Evolutionary conservation across 2,113 vertebrate genomes (phyloP), one percentile per base, ranked within the genome.

Genomic region (Lampris incognitus): DNA sequence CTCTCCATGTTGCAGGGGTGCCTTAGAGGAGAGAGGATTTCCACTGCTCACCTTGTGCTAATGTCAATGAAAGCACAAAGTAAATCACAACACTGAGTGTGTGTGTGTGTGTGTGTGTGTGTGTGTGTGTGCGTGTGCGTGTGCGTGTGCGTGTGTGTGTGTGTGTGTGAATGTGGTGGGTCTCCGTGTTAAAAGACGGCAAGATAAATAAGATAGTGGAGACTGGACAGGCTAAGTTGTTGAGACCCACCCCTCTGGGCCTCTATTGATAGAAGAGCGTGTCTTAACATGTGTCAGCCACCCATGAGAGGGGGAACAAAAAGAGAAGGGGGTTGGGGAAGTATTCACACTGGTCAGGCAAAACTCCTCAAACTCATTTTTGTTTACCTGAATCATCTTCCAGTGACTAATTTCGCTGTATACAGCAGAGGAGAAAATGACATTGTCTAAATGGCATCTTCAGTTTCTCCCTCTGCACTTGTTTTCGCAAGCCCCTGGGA

Each of bases 211-310:
- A 76, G 42, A 42, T 46, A 66, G 64, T 73, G 69, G 72, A 84
- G 72, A 78, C 63, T 57, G 58, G 76, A 75, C 59, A 59, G 51
- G 50, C 65, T 67, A 74, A 71, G 83, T 64, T 83, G 72, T 63
- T 66, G 5, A 72, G 70, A 60, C n/a, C 60, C 10, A 72, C 79
- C 84, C 89, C 85, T 84, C 61, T 88, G 91, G 88, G 86, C 87
- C 91, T 85, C 90, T 85, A 58, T 65, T 81, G 66, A 73, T 81
- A 73, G 70, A 24, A 81, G 61, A 75, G 82, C 85, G 1, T 79
- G 88, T 82, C 84, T 89, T 81, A 89, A 91, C 88, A 90, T 89
- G 89, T 86, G 83, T 84, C 85, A 86, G 83, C 74, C 38, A 69
- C 83, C 86, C 86, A 77, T 56, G 24, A 68, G 37, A 78, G 64